phyloP scores from a whole-genome alignment of 2,888 invertebrate genomes.

The Stenotaenia linearis region DNA sequence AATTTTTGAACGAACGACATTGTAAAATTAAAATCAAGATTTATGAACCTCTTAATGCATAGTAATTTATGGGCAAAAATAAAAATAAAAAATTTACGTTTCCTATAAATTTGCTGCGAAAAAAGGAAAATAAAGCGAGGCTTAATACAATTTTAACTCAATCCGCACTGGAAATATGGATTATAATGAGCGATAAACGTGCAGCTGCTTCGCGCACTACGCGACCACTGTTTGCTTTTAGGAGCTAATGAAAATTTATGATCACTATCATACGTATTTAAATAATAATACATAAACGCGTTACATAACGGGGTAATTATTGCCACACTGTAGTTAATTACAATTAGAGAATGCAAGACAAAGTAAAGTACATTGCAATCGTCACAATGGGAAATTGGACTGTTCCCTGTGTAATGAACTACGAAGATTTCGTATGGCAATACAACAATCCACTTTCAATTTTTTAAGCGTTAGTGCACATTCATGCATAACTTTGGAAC shows the following conservation, averaged over 20 bases:
- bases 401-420: not conserved
- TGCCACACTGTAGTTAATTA: constrained; percentile 1
- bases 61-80: too few species aligned
- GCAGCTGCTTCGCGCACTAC: constrained; percentile 1
- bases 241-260: constrained; percentile 1
- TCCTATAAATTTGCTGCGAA: not conserved
- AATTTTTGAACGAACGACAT: not conserved
- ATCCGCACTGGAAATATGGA: not conserved
- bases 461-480: not conserved
- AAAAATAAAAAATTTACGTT: not conserved
- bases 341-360: constrained; percentile 1
- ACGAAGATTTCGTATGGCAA: not conserved
- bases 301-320: too few species aligned
- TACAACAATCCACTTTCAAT: not conserved
- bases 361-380: not conserved
- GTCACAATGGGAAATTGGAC: not conserved
- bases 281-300: constrained; percentile 19
- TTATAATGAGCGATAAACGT: not conserved
- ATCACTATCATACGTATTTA: constrained; percentile 15
- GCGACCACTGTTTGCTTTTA: not conserved
- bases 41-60: not conserved
- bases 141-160: not conserved
- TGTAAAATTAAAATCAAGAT: not conserved
- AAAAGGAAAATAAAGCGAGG: not conserved
- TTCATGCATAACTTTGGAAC: not conserved